Percentiles rank a stretch among this genome's conserved stretches.
Evolutionary conservation across 2,888 invertebrate species (phyloP).

Genomic region (Ochlodes sylvanus): DNA sequence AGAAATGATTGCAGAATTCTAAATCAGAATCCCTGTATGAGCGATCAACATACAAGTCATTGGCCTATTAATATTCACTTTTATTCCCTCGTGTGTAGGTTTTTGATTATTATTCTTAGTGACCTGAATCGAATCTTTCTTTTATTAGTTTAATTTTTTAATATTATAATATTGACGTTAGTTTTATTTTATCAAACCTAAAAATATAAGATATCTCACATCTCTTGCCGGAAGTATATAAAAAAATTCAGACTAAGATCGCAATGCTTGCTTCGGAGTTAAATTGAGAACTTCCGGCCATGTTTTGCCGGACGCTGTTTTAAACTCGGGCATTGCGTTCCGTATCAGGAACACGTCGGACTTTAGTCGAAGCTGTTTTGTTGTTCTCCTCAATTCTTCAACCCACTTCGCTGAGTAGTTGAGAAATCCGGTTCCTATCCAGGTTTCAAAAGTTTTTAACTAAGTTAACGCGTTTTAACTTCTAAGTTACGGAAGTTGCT

Average conservation of each 20-base stretch:
- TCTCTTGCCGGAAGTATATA: too few species aligned
- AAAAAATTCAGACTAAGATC: not conserved
- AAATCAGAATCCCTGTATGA: too few species aligned
- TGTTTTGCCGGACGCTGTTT: constrained; percentile 41
- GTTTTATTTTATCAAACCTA: too few species aligned
- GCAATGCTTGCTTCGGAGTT: constrained; percentile 46
- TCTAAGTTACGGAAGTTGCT: constrained; percentile 8
- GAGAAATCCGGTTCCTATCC: constrained; percentile 22
- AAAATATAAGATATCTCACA: too few species aligned
- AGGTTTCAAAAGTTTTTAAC: constrained; percentile 30
- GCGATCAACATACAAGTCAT: too few species aligned
- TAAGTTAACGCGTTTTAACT: constrained; percentile 19
- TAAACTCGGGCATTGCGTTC: constrained; percentile 41
- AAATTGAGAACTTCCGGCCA: constrained; percentile 48
- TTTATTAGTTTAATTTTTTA: too few species aligned
- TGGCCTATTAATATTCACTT: too few species aligned
- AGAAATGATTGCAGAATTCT: too few species aligned
- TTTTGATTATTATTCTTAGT: too few species aligned
- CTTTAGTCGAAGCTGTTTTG: constrained; percentile 56
- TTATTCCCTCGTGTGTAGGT: too few species aligned
- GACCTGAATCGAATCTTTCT: too few species aligned
- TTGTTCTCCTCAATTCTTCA: constrained; percentile 46
- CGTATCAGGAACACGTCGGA: constrained; percentile 69
- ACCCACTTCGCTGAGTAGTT: constrained; percentile 22
- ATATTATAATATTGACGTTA: too few species aligned